Conservation (phyloP, 2,797 vertebrate species). For the Acipenser oxyrinchus region DNA sequence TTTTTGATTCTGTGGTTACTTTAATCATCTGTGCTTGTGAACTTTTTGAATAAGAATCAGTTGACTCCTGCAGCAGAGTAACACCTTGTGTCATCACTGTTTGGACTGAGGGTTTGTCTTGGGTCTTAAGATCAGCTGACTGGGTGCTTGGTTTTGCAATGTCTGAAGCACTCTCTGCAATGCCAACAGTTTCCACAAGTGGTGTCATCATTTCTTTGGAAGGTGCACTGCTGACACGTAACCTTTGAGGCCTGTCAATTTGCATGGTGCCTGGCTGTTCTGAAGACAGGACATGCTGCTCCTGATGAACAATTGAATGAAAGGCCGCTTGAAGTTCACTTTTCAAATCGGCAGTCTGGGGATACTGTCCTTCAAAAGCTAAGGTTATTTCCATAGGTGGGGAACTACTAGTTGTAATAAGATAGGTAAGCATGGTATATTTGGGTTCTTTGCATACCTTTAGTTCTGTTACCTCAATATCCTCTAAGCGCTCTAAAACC, state of each 20-base stretch:
- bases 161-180: slow-evolving; percentile 45
- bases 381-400: slow-evolving; percentile 69
- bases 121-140: slow-evolving; percentile 48
- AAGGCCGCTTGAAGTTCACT: slow-evolving; percentile 72
- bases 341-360: slow-evolving; percentile 70
- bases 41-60: slow-evolving; percentile 24
- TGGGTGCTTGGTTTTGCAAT: slow-evolving; percentile 42
- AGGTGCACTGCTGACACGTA: slow-evolving; percentile 40
- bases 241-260: slow-evolving; percentile 52
- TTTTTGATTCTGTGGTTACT: slow-evolving; percentile 39
- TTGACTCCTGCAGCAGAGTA: slow-evolving; percentile 45
- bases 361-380: slow-evolving; percentile 64
- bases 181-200: slow-evolving; percentile 47
- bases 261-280: slow-evolving; percentile 58
- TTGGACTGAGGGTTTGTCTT: slow-evolving; percentile 40
- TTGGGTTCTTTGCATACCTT: slow-evolving; percentile 65
- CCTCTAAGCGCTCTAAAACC: slow-evolving; percentile 58
- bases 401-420: slow-evolving; percentile 63
- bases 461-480: slow-evolving; percentile 63
- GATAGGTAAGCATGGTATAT: slow-evolving; percentile 62
- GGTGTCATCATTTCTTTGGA: slow-evolving; percentile 49
- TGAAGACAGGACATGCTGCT: slow-evolving; percentile 61
- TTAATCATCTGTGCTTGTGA: slow-evolving; percentile 37
- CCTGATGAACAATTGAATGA: slow-evolving; percentile 69
- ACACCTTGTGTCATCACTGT: slow-evolving; percentile 36